Evolutionary conservation across 2,113 vertebrate species (phyloP).

Genomic region (Clupea harengus): DNA sequence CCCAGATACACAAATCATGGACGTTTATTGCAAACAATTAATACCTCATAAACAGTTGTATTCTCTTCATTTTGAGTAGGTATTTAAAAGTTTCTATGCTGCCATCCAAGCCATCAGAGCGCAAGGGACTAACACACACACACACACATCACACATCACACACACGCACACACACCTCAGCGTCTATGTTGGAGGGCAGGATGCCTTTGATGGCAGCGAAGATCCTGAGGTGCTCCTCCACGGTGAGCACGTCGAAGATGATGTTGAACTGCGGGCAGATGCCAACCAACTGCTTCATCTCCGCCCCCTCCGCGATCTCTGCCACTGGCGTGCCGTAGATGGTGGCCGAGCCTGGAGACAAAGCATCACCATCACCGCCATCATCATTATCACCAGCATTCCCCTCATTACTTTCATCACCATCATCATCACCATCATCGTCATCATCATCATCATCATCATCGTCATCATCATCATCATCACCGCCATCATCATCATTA

Average conservation of each 20-base stretch:
- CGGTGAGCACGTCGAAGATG: slow-evolving; percentile 91
- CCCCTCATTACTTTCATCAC: neutral
- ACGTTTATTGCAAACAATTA: too few relatives aligned
- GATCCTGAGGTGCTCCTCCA: slow-evolving; percentile 93
- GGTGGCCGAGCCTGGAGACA: slow-evolving; percentile 77
- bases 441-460: neutral
- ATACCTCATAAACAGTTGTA: too few relatives aligned
- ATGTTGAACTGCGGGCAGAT: slow-evolving; percentile 95
- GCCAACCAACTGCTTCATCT: slow-evolving; percentile 89
- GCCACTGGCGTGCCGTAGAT: slow-evolving; percentile 87
- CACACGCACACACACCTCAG: slow-evolving; percentile 72
- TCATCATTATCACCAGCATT: neutral
- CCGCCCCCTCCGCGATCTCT: slow-evolving; percentile 84
- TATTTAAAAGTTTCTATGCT: too few relatives aligned
- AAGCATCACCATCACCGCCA: too few relatives aligned
- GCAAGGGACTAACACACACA: neutral
- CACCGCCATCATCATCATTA: too few relatives aligned
- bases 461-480: neutral
- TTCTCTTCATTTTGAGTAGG: too few relatives aligned
- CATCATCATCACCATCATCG: too few relatives aligned
- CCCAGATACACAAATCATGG: too few relatives aligned
- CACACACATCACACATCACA: neutral
- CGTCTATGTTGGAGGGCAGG: slow-evolving; percentile 74
- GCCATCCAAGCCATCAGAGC: too few relatives aligned
- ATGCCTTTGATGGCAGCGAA: slow-evolving; percentile 95